Evolutionary conservation across 2,888 invertebrate species (phyloP).

Genomic region (Pardosa pseudoannulata): DNA sequence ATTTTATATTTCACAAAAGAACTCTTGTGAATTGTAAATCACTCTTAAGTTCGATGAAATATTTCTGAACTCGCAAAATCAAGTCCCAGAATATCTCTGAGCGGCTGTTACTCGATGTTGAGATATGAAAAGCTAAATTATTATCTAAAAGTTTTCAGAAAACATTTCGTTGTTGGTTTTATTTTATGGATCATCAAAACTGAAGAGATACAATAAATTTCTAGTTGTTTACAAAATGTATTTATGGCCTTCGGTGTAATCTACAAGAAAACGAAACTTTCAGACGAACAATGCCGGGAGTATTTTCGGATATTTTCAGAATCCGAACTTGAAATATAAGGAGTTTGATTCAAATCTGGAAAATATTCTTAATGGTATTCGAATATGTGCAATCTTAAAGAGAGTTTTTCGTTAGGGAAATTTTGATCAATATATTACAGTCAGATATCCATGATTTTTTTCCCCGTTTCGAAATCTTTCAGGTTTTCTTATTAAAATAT

Average conservation of each 20-base stretch:
- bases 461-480: too few species aligned
- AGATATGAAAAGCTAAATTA: conserved; percentile 1
- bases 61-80: not conserved
- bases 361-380: too few species aligned
- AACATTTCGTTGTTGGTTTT: not conserved
- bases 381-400: too few species aligned
- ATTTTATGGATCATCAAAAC: conserved; percentile 2
- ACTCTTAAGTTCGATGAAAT: not conserved
- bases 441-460: too few species aligned
- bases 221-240: not conserved
- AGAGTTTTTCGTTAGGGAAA: too few species aligned
- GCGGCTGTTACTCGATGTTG: not conserved
- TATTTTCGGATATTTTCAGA: too few species aligned
- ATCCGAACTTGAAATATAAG: too few species aligned
- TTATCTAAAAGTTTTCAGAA: not conserved
- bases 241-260: not conserved
- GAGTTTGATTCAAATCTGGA: too few species aligned
- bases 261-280: not conserved
- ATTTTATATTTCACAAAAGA: not conserved
- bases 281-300: too few species aligned
- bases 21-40: not conserved
- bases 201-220: not conserved
- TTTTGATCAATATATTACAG: too few species aligned
- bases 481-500: too few species aligned
- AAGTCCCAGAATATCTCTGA: not conserved